Base-by-base conservation (phyloP, 2,888 invertebrate species). In the Eremobia ochroleuca region DNA sequence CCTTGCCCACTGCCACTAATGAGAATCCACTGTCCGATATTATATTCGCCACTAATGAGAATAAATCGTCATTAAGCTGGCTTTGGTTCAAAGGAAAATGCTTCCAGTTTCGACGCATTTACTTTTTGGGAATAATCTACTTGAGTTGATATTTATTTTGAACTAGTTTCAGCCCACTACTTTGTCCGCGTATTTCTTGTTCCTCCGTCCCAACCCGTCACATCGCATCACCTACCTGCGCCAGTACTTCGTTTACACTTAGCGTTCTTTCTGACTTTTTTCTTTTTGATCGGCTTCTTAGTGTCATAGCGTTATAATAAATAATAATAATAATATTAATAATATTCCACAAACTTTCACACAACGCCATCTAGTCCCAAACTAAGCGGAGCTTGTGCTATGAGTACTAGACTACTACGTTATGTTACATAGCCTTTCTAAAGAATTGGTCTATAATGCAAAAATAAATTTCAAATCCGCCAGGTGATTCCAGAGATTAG, bases 81-180 rank as follows among this genome's bases (percentile, higher is more conserved):
- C 43, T 81, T 58, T 58, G 8, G 18, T 21, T 58, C 3, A 31
- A 21, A 25, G 5, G 34, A 46, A 66, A 55, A 25, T 5, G 5
- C 25, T 40, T n/a, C 13, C 75, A 31, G 15, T 40, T 37, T 28
- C 1, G 28, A 37, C 11, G 25, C 25, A 49, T 46, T 34, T 21
- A 9, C 46, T 73, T 72, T 73, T n/a, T 37, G 15, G 9, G 9
- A 61, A 77, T 31, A 59, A 58, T 43, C n/a, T 28, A 11, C 34
- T 31, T 18, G 8, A 3, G 4, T 52, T n/a, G n/a, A 52, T 43
- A 43, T 46, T 67, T 67, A 18, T 40, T 77, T 40, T 62, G 5
- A 61, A 46, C 58, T 15, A 55, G 55, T 5, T n/a, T 55, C 4
- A 13, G 13, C 4, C 55, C n/a, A 28, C 28, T 0, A 5, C 52